Conservation (phyloP, 37 sponge, comb jelly and placozoan genomes). For the Halichondria panicea region DNA sequence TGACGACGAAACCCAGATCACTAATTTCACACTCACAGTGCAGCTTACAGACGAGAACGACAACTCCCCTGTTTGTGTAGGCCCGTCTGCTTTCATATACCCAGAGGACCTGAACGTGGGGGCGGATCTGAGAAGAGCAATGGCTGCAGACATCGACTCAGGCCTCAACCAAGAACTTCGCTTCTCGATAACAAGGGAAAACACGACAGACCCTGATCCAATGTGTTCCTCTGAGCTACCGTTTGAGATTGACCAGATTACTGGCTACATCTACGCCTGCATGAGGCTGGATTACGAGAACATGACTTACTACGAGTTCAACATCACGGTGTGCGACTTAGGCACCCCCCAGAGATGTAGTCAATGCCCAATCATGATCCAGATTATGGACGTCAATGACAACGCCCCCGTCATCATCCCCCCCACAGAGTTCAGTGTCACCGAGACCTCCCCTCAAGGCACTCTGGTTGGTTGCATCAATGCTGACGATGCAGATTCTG, state of each 20-base stretch:
- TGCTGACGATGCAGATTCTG: slow-evolving; percentile 73
- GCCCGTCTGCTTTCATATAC: slow-evolving; percentile 3
- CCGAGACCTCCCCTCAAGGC: slow-evolving; percentile 44
- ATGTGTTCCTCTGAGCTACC: slow-evolving; percentile 29
- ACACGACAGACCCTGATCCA: slow-evolving; percentile 13
- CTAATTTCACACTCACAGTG: slow-evolving; percentile 48
- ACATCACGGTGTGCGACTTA: slow-evolving; percentile 47
- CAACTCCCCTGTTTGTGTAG: slow-evolving; percentile 59
- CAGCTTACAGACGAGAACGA: slow-evolving; percentile 67
- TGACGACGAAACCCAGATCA: slow-evolving; percentile 41
- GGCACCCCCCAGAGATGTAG: slow-evolving; percentile 38
- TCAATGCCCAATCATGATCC: slow-evolving; percentile 20
- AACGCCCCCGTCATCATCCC: slow-evolving; percentile 40
- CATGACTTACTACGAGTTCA: slow-evolving; percentile 24
- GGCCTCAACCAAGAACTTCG: slow-evolving; percentile 41
- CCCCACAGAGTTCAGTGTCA: slow-evolving; percentile 47
- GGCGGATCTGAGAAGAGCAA: background rate
- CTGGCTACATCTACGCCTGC: slow-evolving; percentile 43
- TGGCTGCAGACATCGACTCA: slow-evolving; percentile 52
- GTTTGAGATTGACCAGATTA: slow-evolving; percentile 40
- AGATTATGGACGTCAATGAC: slow-evolving; percentile 70
- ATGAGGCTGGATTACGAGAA: slow-evolving; percentile 56
- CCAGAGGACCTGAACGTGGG: slow-evolving; percentile 34
- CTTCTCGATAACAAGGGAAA: slow-evolving; percentile 4
- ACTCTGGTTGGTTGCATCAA: slow-evolving; percentile 45